Evolutionary conservation across 2,888 invertebrate species (phyloP).

Genomic region (Hypselothyrea guttata): DNA sequence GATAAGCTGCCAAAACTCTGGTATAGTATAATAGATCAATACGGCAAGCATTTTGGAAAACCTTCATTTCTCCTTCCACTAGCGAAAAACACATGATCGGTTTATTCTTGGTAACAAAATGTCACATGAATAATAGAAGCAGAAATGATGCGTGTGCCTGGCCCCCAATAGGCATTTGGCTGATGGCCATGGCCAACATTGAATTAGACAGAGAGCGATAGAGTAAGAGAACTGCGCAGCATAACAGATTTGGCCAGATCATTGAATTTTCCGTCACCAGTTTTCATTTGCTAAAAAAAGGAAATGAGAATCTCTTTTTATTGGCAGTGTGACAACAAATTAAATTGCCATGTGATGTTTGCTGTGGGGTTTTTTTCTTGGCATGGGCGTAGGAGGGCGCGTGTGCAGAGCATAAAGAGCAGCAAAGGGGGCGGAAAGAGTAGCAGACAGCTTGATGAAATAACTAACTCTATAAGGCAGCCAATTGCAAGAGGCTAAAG

Average conservation of each 20-base stretch:
- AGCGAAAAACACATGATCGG: constrained; percentile 48
- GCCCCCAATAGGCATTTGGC: constrained; percentile 44
- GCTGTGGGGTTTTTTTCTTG: neutral
- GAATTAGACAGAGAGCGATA: constrained; percentile 1
- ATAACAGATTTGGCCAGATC: constrained; percentile 21
- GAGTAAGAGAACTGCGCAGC: constrained; percentile 3
- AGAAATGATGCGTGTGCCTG: constrained; percentile 24
- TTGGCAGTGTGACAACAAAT: constrained; percentile 49
- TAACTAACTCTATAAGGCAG: too few relatives aligned
- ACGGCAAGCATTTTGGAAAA: constrained; percentile 13
- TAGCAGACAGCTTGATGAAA: too few relatives aligned
- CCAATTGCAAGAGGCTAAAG: too few relatives aligned
- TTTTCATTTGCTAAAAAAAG: constrained; percentile 28
- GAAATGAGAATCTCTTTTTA: constrained; percentile 28
- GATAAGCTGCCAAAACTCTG: constrained; percentile 9
- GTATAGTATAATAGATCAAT: neutral
- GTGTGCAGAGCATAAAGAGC: constrained; percentile 23
- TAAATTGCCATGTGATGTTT: constrained; percentile 45
- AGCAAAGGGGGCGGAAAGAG: neutral
- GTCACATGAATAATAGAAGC: constrained; percentile 54
- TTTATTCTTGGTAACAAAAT: constrained; percentile 47
- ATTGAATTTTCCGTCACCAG: constrained; percentile 54
- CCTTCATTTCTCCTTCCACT: constrained; percentile 71
- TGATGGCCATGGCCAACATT: constrained; percentile 52
- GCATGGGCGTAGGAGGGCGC: constrained; percentile 57